These are phyloP conservation scores for Chelonus insularis DNA, from an alignment of 1,140 invertebrate genomes.

Conservation along the genomic window DNA sequence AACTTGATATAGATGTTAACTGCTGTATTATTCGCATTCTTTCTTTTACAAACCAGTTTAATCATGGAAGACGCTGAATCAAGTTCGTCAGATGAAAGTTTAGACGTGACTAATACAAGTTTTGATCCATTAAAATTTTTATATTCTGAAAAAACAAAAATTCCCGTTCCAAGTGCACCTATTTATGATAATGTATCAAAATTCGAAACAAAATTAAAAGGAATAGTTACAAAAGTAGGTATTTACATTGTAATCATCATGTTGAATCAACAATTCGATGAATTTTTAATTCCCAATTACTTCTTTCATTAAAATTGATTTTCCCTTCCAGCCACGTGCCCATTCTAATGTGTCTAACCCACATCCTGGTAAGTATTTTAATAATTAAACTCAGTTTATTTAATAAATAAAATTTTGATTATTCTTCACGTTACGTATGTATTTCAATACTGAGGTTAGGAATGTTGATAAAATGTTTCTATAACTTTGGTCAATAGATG, in stretches of 20 bases:
- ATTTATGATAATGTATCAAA: slow-evolving; percentile 67
- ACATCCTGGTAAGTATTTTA: too few relatives aligned
- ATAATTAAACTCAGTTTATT: too few relatives aligned
- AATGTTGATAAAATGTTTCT: too few relatives aligned
- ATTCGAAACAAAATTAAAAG: slow-evolving; percentile 57
- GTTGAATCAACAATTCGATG: not conserved
- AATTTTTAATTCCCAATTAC: not conserved
- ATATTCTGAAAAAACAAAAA: slow-evolving; percentile 60
- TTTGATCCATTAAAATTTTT: slow-evolving; percentile 72
- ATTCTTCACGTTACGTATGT: too few relatives aligned
- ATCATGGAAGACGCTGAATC: slow-evolving; percentile 45
- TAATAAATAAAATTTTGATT: too few relatives aligned
- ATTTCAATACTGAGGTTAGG: too few relatives aligned
- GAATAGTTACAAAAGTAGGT: slow-evolving; percentile 30
- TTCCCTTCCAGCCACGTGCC: not conserved
- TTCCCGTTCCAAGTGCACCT: slow-evolving; percentile 62
- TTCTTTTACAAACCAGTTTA: slow-evolving; percentile 13
- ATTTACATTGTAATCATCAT: not conserved
- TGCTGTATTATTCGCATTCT: too few relatives aligned
- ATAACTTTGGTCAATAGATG: too few relatives aligned
- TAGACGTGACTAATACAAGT: slow-evolving; percentile 66
- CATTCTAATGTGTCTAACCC: too few relatives aligned
- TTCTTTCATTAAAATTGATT: not conserved
- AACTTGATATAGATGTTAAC: too few relatives aligned
- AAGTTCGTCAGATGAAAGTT: slow-evolving; percentile 62